Conservation (phyloP, 2,113 vertebrate species). For the Mirza zaza region DNA sequence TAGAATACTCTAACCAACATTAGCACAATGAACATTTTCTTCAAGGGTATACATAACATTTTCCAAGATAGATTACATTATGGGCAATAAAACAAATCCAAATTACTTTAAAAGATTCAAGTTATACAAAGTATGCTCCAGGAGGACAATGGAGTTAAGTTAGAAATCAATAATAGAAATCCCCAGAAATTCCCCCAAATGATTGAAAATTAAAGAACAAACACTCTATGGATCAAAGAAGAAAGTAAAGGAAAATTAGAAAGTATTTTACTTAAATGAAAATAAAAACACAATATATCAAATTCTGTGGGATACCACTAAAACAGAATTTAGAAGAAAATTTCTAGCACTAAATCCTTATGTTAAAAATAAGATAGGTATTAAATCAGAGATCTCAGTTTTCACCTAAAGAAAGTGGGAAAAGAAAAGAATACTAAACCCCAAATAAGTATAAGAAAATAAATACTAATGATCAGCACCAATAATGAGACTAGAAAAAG, state of each 20-base stretch:
- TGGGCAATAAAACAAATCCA: neutral
- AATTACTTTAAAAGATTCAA: neutral
- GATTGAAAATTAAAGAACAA: too few relatives aligned
- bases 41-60: too few relatives aligned
- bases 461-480: neutral
- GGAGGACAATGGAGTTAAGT: neutral
- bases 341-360: neutral
- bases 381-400: neutral
- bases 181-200: too few relatives aligned
- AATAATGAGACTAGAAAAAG: neutral
- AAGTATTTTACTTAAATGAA: neutral
- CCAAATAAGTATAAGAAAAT: neutral
- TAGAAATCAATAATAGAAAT: neutral
- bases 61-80: too few relatives aligned
- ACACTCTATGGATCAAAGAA: too few relatives aligned
- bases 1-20: too few relatives aligned
- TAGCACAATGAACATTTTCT: too few relatives aligned
- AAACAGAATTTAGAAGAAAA: neutral
- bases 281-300: neutral
- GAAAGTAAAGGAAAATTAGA: too few relatives aligned
- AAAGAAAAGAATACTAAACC: neutral
- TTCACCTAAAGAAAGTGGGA: neutral
- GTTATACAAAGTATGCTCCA: neutral
- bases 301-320: neutral
- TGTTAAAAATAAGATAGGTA: neutral